Percentiles rank a stretch among this genome's conserved stretches.
Evolutionary conservation across 2,113 vertebrate genomes (phyloP).

Genomic region (Pollachius pollachius): DNA sequence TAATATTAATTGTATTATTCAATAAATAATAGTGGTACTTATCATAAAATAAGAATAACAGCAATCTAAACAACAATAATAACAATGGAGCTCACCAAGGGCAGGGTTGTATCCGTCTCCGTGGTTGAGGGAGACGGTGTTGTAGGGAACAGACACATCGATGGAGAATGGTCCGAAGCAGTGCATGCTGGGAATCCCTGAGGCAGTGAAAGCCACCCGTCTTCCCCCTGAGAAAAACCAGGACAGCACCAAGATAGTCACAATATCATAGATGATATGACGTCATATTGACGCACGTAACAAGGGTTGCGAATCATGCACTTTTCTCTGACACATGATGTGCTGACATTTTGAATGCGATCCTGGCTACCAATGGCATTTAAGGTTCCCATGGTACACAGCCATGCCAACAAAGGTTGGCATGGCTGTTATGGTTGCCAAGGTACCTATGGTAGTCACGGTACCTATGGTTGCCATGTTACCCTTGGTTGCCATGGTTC

Average conservation of each 20-base stretch:
- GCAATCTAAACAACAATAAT: not conserved
- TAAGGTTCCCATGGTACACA: not conserved
- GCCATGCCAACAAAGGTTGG: too few relatives aligned
- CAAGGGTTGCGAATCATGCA: not conserved
- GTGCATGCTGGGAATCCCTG: slow-evolving; percentile 14
- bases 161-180: slow-evolving; percentile 56
- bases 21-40: not conserved
- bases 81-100: slow-evolving; percentile 32
- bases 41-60: not conserved
- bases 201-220: slow-evolving; percentile 45
- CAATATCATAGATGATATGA: not conserved
- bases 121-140: slow-evolving; percentile 45
- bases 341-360: too few relatives aligned
- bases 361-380: not conserved
- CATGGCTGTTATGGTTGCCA: too few relatives aligned
- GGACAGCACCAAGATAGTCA: not conserved
- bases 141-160: slow-evolving; percentile 42
- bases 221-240: slow-evolving; percentile 22
- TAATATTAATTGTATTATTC: not conserved
- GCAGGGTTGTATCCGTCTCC: slow-evolving; percentile 51
- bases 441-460: too few relatives aligned
- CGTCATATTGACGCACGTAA: not conserved
- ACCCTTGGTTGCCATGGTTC: slow-evolving; percentile 10
- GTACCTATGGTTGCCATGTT: not conserved
- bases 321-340: too few relatives aligned